Percentiles rank a stretch among this genome's conserved stretches.
phyloP scores from a whole-genome alignment of 2,888 invertebrate genomes.

The Sepioteuthis lessoniana region DNA sequence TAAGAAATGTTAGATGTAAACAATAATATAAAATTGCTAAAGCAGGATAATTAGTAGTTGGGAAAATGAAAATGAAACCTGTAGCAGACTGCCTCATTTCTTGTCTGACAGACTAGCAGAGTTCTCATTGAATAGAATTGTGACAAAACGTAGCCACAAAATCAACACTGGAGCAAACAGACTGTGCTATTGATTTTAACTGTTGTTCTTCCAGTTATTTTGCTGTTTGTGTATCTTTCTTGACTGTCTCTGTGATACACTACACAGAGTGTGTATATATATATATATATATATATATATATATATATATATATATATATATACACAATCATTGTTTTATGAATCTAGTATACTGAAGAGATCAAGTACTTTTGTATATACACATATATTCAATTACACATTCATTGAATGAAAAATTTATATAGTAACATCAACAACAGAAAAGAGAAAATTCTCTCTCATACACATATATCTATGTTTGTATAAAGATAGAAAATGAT shows the following conservation, averaged over 20 bases:
- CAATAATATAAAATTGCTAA: not conserved
- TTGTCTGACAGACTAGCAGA: not conserved
- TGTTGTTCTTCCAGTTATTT: not conserved
- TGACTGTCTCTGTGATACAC: not conserved
- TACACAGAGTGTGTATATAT: not conserved
- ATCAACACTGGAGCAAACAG: conserved; percentile 20
- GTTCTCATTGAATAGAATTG: not conserved
- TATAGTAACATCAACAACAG: too few species aligned
- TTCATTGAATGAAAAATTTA: too few species aligned
- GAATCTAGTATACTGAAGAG: not conserved
- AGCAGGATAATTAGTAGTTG: conserved; percentile 8
- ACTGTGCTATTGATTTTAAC: not conserved
- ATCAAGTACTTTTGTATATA: not conserved
- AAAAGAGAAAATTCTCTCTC: too few species aligned
- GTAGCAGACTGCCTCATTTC: conserved; percentile 9
- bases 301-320: too few species aligned
- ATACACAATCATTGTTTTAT: not conserved
- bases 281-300: too few species aligned
- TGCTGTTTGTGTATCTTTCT: not conserved
- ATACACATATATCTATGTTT: too few species aligned
- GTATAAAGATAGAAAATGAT: too few species aligned
- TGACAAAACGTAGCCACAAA: not conserved
- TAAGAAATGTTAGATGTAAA: not conserved
- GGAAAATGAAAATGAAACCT: not conserved
- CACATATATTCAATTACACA: not conserved